These are phyloP conservation scores for Erebia epiphron DNA, from an alignment of 2,888 invertebrate species.

Conservation along the genomic window DNA sequence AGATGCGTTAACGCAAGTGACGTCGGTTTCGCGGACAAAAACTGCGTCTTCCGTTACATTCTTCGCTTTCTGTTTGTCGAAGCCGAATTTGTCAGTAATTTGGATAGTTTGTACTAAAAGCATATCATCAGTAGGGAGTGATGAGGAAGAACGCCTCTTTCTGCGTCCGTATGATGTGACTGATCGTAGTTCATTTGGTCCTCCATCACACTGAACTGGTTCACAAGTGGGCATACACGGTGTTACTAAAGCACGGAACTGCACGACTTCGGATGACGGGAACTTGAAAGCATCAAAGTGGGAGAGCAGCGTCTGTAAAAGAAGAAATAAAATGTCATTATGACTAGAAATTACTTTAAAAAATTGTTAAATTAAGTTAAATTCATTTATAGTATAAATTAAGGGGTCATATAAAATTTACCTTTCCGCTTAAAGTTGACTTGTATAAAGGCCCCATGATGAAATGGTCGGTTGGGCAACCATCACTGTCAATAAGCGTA, in stretches of 20 bases:
- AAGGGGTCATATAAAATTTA: slow-evolving; percentile 53
- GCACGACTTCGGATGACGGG: slow-evolving; percentile 96
- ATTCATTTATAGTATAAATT: background rate
- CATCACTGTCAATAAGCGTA: slow-evolving; percentile 94
- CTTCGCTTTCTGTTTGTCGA: slow-evolving; percentile 87
- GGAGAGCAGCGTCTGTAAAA: slow-evolving; percentile 89
- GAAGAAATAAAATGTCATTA: background rate
- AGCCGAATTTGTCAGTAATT: slow-evolving; percentile 96
- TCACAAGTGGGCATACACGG: slow-evolving; percentile 97
- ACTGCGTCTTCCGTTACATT: slow-evolving; percentile 87
- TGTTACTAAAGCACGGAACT: slow-evolving; percentile 97
- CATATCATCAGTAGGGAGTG: slow-evolving; percentile 88
- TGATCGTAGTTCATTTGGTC: slow-evolving; percentile 91
- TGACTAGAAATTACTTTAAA: background rate
- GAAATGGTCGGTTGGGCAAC: slow-evolving; percentile 96
- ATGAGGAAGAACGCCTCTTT: slow-evolving; percentile 87
- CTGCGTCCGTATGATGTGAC: slow-evolving; percentile 92
- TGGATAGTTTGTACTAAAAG: slow-evolving; percentile 95
- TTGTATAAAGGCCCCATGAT: slow-evolving; percentile 97
- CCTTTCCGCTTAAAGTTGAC: slow-evolving; percentile 90
- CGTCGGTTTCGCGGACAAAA: slow-evolving; percentile 85
- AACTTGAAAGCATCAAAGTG: slow-evolving; percentile 98
- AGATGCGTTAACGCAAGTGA: slow-evolving; percentile 88
- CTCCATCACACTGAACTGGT: slow-evolving; percentile 95
- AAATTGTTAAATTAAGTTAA: background rate